Conservation (phyloP, 2,113 vertebrate genomes). For the Prietella phreatophila region DNA sequence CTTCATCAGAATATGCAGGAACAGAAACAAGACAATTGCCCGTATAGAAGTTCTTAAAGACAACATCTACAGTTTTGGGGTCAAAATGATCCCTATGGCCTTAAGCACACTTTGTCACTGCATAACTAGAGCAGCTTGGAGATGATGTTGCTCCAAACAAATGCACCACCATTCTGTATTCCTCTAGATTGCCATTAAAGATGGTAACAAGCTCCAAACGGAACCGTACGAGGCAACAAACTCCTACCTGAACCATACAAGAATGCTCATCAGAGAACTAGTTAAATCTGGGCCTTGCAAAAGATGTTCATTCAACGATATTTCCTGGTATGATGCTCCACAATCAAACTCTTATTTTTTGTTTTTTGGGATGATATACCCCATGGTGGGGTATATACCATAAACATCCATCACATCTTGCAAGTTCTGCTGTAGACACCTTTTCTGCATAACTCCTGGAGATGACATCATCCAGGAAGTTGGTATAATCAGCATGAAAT, state of each 20-base stretch:
- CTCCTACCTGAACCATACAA: too few species aligned
- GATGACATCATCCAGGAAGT: not conserved
- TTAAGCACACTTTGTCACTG: not conserved
- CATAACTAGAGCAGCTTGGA: not conserved
- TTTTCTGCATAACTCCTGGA: not conserved
- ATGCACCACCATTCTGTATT: not conserved
- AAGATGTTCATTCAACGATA: slow-evolving; percentile 5
- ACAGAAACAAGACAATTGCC: not conserved
- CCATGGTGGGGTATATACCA: slow-evolving; percentile 6
- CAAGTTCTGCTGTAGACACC: not conserved
- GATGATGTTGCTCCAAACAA: slow-evolving; percentile 20
- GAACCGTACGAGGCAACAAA: too few species aligned
- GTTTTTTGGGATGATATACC: slow-evolving; percentile 11
- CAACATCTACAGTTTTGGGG: not conserved
- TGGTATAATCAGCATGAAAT: slow-evolving; percentile 17
- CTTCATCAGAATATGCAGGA: not conserved
- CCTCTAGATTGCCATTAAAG: not conserved
- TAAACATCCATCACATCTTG: not conserved
- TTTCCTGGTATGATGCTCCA: slow-evolving; percentile 10
- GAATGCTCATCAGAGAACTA: too few species aligned
- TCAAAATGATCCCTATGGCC: not conserved
- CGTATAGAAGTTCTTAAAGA: not conserved
- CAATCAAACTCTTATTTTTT: not conserved
- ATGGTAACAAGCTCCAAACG: too few species aligned
- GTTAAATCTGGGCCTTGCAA: slow-evolving; percentile 5